These are phyloP conservation scores for Chaetophractus vellerosus DNA, from an alignment of 2,797 vertebrate genomes.

Conservation along the genomic window DNA sequence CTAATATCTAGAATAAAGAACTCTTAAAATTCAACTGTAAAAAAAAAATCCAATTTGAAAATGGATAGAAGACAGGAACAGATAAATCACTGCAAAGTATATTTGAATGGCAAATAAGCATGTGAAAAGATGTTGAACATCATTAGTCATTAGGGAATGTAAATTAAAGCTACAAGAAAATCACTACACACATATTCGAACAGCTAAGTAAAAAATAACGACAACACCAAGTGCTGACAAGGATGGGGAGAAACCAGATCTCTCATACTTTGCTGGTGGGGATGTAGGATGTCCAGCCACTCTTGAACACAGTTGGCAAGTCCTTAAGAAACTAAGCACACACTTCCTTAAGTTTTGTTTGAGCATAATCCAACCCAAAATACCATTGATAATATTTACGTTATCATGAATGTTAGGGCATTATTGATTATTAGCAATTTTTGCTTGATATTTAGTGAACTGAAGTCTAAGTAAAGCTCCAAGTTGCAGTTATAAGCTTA, in stretches of 20 bases:
- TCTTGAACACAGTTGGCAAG: background rate
- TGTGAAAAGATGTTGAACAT: background rate
- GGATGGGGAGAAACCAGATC: no score
- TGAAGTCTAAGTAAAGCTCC: slow-evolving; percentile 18
- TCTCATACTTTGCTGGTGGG: no score
- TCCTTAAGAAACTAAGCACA: background rate
- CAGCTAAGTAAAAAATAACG: no score
- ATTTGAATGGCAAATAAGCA: background rate
- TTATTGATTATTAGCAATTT: slow-evolving; percentile 7
- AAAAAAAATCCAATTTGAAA: no score
- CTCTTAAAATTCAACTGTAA: no score
- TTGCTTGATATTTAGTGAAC: background rate
- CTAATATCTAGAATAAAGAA: no score
- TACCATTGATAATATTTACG: slow-evolving; percentile 30
- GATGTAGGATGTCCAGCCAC: no score
- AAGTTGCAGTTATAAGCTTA: slow-evolving; percentile 5
- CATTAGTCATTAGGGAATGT: background rate
- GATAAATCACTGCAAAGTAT: no score
- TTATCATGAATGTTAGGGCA: background rate
- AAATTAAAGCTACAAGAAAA: background rate
- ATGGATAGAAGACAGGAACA: no score
- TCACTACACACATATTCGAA: background rate
- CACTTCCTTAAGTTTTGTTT: slow-evolving; percentile 4
- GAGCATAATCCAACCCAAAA: background rate
- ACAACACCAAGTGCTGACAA: no score